A percentile compares a stretch with the other conserved stretches of the same genome.
Conservation (phyloP, 1,140 invertebrate genomes). For the Wiebesia pumilae region DNA sequence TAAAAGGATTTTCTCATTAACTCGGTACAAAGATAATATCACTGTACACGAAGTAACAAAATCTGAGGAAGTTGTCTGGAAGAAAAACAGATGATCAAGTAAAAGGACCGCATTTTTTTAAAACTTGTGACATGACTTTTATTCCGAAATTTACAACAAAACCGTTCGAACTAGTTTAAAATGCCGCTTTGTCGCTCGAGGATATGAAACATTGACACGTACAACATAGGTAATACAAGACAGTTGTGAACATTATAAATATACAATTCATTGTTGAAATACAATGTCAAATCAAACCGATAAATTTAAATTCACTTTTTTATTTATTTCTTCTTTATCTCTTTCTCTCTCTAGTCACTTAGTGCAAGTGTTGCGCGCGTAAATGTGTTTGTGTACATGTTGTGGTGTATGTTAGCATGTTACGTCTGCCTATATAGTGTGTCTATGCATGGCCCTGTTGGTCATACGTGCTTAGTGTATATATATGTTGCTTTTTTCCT, state of each 20-base stretch:
- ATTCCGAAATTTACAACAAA: slow-evolving; percentile 74
- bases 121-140: slow-evolving; percentile 73
- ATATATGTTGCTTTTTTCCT: slow-evolving; percentile 34
- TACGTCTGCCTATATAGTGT: not conserved
- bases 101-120: slow-evolving; percentile 59
- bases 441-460: not conserved
- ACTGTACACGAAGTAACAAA: slow-evolving; percentile 50
- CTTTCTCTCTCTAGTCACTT: slow-evolving; percentile 50
- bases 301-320: slow-evolving; percentile 60
- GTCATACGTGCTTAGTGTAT: not conserved
- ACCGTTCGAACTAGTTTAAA: slow-evolving; percentile 72
- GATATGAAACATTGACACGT: slow-evolving; percentile 75
- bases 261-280: slow-evolving; percentile 66
- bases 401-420: not conserved
- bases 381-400: slow-evolving; percentile 27
- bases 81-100: slow-evolving; percentile 48
- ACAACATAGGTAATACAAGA: slow-evolving; percentile 75
- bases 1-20: slow-evolving; percentile 44
- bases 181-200: slow-evolving; percentile 69
- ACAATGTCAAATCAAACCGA: slow-evolving; percentile 62
- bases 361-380: slow-evolving; percentile 52
- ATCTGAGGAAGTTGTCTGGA: slow-evolving; percentile 49
- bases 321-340: slow-evolving; percentile 57
- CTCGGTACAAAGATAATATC: slow-evolving; percentile 58
- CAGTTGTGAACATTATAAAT: slow-evolving; percentile 71